Evolutionary conservation across 2,888 invertebrate genomes (phyloP), one percentile per base, ranked within the genome.

Genomic region (Lucinisca nassula): DNA sequence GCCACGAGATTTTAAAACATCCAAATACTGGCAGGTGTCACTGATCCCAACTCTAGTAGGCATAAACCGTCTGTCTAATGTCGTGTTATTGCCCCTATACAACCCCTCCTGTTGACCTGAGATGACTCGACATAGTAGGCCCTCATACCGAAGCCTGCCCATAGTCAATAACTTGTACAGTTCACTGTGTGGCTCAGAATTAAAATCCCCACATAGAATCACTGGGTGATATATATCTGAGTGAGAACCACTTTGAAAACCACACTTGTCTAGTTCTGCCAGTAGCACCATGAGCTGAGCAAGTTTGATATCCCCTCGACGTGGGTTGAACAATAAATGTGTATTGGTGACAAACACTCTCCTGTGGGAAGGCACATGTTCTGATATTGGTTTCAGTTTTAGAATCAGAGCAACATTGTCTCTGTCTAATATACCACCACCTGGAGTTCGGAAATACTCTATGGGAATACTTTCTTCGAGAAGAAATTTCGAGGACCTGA

Each of bases 131-230:
- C 92, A 86, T 3, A 90, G 78, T 4, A 95, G 88, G 1, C 95
- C 95, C 32, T 95, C 93, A 96, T 92, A 96, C 32, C 94, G 82
- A n/a, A 98, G 97, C 72, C 95, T 94, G 24, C 98, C 98, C 35
- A 96, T 96, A 0, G 97, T 97, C 75, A 99, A 96, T 72, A 98
- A 97, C 81, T 97, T 96, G 93, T 98, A 97, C 0, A 98, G 97
- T 1, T 97, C 97, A 58, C 98, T 98, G 67, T 97, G 96, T 0
- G 98, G 98, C 82, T 97, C 97, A 1, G 98, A 97, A 96, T 99
- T 99, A 88, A 99, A 98, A 96, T 99, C 99, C 0, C 99, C 99
- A 4, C 98, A 98, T 86, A 99, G 92, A 85, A 99, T 97, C 6
- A 98, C 97, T 0, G 99, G 99, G 55, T 97, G 95, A 95, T 98